Evolutionary conservation across 1,140 invertebrate species (phyloP).

Genomic region (Tenebrio molitor): DNA sequence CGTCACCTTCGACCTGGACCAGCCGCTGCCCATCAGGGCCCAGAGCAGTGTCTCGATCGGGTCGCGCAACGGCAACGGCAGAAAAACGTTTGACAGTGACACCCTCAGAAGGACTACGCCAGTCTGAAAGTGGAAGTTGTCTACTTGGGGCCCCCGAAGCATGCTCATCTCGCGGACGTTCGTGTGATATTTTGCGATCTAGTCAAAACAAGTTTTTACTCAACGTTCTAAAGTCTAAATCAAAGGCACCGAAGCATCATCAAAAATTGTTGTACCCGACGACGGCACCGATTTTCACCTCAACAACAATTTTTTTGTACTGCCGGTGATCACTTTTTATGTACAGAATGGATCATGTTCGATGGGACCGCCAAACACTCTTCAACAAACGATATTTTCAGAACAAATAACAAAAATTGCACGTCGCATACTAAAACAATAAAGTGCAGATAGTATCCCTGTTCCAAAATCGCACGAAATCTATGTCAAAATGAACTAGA

Average conservation of each 20-base stretch:
- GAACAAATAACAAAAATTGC: too few relatives aligned
- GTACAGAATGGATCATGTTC: too few relatives aligned
- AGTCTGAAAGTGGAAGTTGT: constrained; percentile 60
- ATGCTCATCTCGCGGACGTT: constrained; percentile 29
- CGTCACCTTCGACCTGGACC: constrained; percentile 66
- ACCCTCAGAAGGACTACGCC: constrained; percentile 66
- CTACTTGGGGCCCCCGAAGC: background rate
- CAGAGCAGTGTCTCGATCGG: constrained; percentile 62
- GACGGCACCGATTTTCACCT: background rate
- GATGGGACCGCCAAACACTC: too few relatives aligned
- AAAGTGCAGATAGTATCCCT: too few relatives aligned
- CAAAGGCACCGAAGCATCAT: constrained; percentile 15
- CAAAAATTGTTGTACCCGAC: constrained; percentile 12
- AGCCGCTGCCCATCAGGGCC: constrained; percentile 62
- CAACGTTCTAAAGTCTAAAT: constrained; percentile 25
- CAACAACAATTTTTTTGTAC: too few relatives aligned
- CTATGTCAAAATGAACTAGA: too few relatives aligned
- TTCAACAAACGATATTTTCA: too few relatives aligned
- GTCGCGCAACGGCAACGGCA: constrained; percentile 55
- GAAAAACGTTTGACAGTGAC: constrained; percentile 61
- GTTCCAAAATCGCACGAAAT: too few relatives aligned
- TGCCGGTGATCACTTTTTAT: too few relatives aligned
- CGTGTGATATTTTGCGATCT: constrained; percentile 42
- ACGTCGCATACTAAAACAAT: too few relatives aligned
- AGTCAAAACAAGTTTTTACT: constrained; percentile 34